Evolutionary conservation across 2,888 invertebrate genomes (phyloP), one percentile per base, ranked within the genome.

Genomic region (Ypsolopha sequella): DNA sequence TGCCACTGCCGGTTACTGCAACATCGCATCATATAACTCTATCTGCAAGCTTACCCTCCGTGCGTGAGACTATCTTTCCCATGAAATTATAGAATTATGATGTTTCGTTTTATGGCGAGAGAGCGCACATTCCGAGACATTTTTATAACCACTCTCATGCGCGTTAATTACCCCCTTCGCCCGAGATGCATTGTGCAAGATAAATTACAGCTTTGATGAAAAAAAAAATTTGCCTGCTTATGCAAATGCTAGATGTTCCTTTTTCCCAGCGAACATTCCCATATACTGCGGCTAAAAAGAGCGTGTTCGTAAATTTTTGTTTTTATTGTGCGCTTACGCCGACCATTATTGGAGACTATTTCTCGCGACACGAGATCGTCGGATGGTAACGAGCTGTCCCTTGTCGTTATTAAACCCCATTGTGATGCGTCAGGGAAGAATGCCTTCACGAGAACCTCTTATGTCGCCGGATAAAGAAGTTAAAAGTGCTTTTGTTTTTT

Each of bases 341-440:
- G 64, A 64, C 34, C 65, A 70, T 68, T 75, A 77, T 80, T 75
- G 73, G 63, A 66, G 71, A 68, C 72, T 66, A 75, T 75, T 76
- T 68, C 72, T 69, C 61, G 66, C 67, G 67, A 73, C 73, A 76
- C 67, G 68, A 68, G 63, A 71, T 68, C 63, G 64, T 68, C 59
- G 63, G 64, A 68, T 69, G 66, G 72, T 77, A 80, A 80, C 75
- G 76, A 78, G 73, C 71, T 56, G 64, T 64, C 65, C 59, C 65
- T 64, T 73, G 71, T 76, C 68, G 71, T 75, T 78, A 77, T 76
- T 76, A 72, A 76, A 70, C 68, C 66, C 73, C 70, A 77, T 80
- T 80, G 71, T 70, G 70, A 76, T 71, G 70, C 63, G 61, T 73
- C 10, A 33, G 33, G 33, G 33, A 24, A 34, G n/a, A 9, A 46